Evolutionary conservation across 2,888 invertebrate species (phyloP), one percentile per base, ranked within the genome.

Genomic region (Notocelia uddmanniana): DNA sequence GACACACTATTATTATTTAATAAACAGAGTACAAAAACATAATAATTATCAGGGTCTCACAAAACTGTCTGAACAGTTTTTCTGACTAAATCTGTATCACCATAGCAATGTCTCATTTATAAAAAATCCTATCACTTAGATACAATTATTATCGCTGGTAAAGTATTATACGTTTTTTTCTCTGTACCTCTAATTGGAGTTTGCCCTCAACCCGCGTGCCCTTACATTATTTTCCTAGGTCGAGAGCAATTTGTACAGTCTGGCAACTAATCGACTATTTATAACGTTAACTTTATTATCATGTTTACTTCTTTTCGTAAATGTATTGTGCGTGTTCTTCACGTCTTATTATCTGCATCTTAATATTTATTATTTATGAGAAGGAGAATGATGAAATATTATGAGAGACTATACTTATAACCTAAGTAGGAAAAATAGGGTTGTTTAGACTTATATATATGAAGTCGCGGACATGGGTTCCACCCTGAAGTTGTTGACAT

Each of bases 191-290:
- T 50, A 63, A 63, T 63, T 63, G 19, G 13, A 18, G 15, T 63
- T 63, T 63, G 62, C 62, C 50, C 50, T 63, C n/a, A 23, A 21
- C 34, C 31, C 55, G 18, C 2, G 9, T 63, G 19, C 48, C 26
- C 45, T 60, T 21, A 26, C 55, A 55, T 54, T 54, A 9, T 54
- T 26, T 15, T 45, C 37, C 10, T 62, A 50, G 50, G 48, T 50
- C 62, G 50, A 34, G 19, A 50, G 19, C 62, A 34, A 63, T 63
- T 63, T 50, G 31, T 31, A 21, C 48, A 63, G 62, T 63, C 62
- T 63, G 50, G 18, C 48, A 48, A 11, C 62, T 63, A 63, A 50
- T 63, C 50, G 31, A 31, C 62, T 50, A 50, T 50, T 31, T 63
- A 34, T 50, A 15, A 8, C 21, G 15, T n/a, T 59, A 59, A 59